Evolutionary conservation across 2,113 vertebrate genomes (phyloP).

Genomic region (Artemisiospiza belli): DNA sequence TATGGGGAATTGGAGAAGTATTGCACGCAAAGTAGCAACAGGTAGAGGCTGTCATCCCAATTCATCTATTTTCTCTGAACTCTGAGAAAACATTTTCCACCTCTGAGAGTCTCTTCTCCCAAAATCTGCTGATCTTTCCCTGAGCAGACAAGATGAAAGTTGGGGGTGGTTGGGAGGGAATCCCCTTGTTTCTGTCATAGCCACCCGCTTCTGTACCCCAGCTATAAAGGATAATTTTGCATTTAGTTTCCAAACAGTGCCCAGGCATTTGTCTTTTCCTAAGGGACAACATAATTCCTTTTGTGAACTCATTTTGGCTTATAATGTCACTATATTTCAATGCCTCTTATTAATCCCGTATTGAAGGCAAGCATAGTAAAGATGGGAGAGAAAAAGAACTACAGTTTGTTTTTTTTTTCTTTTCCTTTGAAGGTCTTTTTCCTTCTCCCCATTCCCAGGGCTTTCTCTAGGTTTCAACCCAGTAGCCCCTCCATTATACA

Average conservation of each 20-base stretch:
- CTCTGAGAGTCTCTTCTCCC: background rate
- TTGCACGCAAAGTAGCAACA: background rate
- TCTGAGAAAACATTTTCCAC: background rate
- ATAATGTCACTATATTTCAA: background rate
- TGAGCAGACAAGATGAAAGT: background rate
- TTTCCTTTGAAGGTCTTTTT: background rate
- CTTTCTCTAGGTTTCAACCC: background rate
- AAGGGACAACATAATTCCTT: background rate
- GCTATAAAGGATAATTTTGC: background rate
- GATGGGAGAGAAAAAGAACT: background rate
- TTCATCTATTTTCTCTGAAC: background rate
- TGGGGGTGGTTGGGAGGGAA: fast-evolving
- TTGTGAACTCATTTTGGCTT: background rate
- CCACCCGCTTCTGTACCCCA: background rate
- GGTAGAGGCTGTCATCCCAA: background rate
- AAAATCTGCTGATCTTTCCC: background rate
- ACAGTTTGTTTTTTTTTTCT: background rate
- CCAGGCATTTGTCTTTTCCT: background rate
- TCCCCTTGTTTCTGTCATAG: background rate
- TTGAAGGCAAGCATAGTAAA: background rate
- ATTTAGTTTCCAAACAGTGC: background rate
- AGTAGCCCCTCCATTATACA: background rate
- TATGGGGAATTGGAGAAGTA: background rate
- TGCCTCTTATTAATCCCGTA: background rate
- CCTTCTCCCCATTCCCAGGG: background rate